Conservation (phyloP, 2,888 invertebrate genomes). For the Agrotis clavis region DNA sequence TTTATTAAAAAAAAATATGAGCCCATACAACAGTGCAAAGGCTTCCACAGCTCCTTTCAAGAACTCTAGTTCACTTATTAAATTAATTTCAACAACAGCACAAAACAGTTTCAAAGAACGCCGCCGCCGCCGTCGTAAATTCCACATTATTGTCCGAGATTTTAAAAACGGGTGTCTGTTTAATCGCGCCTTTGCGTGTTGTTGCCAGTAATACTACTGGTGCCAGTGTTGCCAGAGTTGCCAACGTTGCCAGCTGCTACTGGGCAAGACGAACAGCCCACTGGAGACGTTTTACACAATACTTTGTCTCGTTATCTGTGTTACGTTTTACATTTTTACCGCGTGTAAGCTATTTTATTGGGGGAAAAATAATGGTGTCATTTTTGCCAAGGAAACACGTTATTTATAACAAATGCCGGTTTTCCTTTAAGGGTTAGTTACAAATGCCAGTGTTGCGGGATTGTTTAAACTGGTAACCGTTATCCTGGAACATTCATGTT, state of each 20-base stretch:
- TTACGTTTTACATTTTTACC: slow-evolving; percentile 43
- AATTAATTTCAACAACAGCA: slow-evolving; percentile 24
- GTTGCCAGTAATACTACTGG: slow-evolving; percentile 53
- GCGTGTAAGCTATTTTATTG: slow-evolving; percentile 31
- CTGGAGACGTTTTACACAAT: slow-evolving; percentile 64
- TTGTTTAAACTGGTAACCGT: no score
- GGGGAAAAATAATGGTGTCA: not conserved
- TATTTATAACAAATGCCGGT: not conserved
- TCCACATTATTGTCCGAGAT: slow-evolving; percentile 59
- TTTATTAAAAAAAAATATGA: no score
- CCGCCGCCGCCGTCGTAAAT: slow-evolving; percentile 32
- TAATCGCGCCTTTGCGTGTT: slow-evolving; percentile 69
- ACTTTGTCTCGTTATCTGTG: slow-evolving; percentile 63
- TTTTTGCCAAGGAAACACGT: not conserved
- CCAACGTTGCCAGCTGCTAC: slow-evolving; percentile 60
- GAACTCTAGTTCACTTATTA: not conserved
- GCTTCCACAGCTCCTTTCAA: not conserved
- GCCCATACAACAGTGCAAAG: not conserved
- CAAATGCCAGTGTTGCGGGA: no score
- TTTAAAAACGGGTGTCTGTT: slow-evolving; percentile 60
- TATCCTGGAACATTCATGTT: no score
- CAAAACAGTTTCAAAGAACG: slow-evolving; percentile 15
- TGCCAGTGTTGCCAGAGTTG: slow-evolving; percentile 45
- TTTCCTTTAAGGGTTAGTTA: no score
- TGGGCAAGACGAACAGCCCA: slow-evolving; percentile 67